A percentile compares a stretch with the other conserved stretches of the same genome.
These are phyloP conservation scores for Meghimatium bilineatum DNA, from an alignment of 2,888 invertebrate genomes.

Conservation along the genomic window DNA sequence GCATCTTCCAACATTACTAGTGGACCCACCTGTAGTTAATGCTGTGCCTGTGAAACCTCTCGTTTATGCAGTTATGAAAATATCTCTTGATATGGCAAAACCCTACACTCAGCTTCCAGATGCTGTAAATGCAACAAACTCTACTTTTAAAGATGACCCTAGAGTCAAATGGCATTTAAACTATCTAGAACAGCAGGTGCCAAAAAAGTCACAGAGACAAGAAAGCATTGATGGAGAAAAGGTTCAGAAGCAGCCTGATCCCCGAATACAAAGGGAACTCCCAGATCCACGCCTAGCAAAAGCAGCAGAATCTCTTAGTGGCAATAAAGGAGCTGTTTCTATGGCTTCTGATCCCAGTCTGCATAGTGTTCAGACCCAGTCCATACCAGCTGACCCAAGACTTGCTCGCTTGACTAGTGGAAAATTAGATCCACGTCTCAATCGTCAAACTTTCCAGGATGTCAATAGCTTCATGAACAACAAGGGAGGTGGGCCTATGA, in stretches of 20 bases:
- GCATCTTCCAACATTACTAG: slow-evolving; percentile 29
- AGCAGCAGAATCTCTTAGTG: neutral
- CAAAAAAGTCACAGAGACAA: slow-evolving; percentile 16
- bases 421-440: slow-evolving; percentile 29
- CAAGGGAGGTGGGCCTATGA: neutral
- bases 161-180: slow-evolving; percentile 61
- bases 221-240: slow-evolving; percentile 26
- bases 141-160: slow-evolving; percentile 65
- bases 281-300: slow-evolving; percentile 34
- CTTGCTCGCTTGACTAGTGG: slow-evolving; percentile 22
- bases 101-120: slow-evolving; percentile 58
- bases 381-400: slow-evolving; percentile 26
- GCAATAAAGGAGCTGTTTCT: neutral
- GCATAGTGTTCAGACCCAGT: neutral
- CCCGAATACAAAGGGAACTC: slow-evolving; percentile 32
- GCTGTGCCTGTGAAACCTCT: slow-evolving; percentile 45
- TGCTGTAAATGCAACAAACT: slow-evolving; percentile 59
- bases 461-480: slow-evolving; percentile 4
- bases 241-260: slow-evolving; percentile 50
- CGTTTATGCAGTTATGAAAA: slow-evolving; percentile 40
- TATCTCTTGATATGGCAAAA: slow-evolving; percentile 44
- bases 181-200: slow-evolving; percentile 35
- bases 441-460: slow-evolving; percentile 25
- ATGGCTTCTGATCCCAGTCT: slow-evolving; percentile 15
- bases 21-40: slow-evolving; percentile 52